Conservation (phyloP, 2,113 vertebrate genomes). For the Rhadina sibilatrix region DNA sequence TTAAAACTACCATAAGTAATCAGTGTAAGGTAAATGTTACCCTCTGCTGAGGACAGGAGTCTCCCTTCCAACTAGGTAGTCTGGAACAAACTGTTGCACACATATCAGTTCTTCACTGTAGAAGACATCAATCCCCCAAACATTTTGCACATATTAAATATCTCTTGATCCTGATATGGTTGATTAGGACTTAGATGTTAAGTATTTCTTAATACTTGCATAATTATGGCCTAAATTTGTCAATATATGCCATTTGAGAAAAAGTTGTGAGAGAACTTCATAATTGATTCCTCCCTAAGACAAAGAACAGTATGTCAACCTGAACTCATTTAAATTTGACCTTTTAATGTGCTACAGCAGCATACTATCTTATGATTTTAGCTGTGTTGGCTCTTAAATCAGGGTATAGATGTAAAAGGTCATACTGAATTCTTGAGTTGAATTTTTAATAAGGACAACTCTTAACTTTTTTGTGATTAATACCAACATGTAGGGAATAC, state of each 20-base stretch:
- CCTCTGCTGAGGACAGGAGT: neutral
- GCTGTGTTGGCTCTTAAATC: slow-evolving; percentile 56
- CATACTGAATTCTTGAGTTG: slow-evolving; percentile 23
- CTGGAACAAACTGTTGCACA: neutral
- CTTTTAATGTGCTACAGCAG: slow-evolving; percentile 64
- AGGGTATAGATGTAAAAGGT: slow-evolving; percentile 65
- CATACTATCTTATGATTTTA: slow-evolving; percentile 44
- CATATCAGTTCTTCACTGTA: neutral
- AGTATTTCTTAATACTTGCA: slow-evolving; percentile 1
- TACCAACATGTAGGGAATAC: neutral
- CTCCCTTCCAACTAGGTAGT: neutral
- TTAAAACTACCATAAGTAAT: neutral
- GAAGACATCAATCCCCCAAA: neutral
- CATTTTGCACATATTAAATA: neutral
- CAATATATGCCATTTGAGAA: neutral
- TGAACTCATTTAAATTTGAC: slow-evolving; percentile 64
- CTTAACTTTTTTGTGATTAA: slow-evolving; percentile 1
- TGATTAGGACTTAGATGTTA: neutral
- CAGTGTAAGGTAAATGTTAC: neutral
- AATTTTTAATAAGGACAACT: slow-evolving; percentile 15
- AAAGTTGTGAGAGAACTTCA: neutral
- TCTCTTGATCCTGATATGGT: neutral
- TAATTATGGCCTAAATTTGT: neutral
- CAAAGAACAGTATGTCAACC: slow-evolving; percentile 39
- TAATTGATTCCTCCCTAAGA: slow-evolving; percentile 30